Conservation (phyloP, 2,888 invertebrate species). For the Heteromyza rotundicornis region DNA sequence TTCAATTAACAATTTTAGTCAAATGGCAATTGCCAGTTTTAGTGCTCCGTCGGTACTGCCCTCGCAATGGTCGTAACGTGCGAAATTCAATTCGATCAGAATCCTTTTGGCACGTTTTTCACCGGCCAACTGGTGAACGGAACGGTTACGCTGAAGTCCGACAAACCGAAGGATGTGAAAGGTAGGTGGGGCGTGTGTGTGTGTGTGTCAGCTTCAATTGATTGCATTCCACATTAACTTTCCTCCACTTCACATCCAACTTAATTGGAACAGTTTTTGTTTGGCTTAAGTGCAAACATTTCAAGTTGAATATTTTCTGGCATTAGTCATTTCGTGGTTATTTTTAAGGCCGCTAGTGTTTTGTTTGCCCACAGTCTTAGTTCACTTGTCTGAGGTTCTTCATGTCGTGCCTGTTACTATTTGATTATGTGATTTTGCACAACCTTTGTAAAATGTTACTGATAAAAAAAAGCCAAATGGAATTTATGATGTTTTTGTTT, state of each 20-base stretch:
- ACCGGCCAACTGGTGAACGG: conserved; percentile 57
- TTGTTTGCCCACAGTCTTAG: too few relatives aligned
- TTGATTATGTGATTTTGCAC: too few relatives aligned
- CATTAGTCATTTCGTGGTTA: too few relatives aligned
- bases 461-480: too few relatives aligned
- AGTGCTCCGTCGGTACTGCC: not conserved
- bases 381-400: too few relatives aligned
- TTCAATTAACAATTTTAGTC: not conserved
- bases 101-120: conserved; percentile 53
- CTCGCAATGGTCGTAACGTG: conserved; percentile 55
- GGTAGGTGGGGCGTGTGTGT: conserved; percentile 39
- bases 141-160: conserved; percentile 44
- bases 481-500: too few relatives aligned
- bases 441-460: too few relatives aligned
- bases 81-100: conserved; percentile 58
- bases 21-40: not conserved
- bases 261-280: not conserved
- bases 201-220: not conserved
- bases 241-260: too few relatives aligned
- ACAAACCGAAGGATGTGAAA: conserved; percentile 53
- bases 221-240: not conserved
- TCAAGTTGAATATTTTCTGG: not conserved
- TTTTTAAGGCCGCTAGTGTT: too few relatives aligned
- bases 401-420: too few relatives aligned
- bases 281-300: not conserved